Conservation (phyloP, 2,113 vertebrate species). For the Otis tarda region DNA sequence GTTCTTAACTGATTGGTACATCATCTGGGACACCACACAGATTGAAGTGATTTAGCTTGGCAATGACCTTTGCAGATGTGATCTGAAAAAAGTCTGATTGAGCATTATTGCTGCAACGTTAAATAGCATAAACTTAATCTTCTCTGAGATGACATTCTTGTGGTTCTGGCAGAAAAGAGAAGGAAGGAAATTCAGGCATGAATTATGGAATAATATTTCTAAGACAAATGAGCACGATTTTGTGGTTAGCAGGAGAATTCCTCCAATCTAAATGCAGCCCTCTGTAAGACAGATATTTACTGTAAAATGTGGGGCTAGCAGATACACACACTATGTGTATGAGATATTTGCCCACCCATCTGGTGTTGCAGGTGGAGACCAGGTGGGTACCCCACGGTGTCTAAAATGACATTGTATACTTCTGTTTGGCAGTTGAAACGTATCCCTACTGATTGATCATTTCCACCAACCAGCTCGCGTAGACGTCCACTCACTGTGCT, state of each 20-base stretch:
- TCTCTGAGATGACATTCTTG: not conserved
- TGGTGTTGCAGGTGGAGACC: not conserved
- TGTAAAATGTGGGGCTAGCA: not conserved
- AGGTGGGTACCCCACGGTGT: no score
- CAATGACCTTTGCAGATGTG: not conserved
- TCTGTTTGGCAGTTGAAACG: not conserved
- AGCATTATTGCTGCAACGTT: not conserved
- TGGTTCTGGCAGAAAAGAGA: not conserved
- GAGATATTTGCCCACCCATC: not conserved
- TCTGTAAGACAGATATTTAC: not conserved
- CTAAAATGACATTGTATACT: not conserved
- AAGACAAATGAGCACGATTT: not conserved
- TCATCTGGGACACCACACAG: not conserved
- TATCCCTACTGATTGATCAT: not conserved
- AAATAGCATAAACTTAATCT: not conserved
- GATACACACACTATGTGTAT: not conserved
- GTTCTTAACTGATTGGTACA: not conserved
- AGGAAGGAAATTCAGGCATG: not conserved
- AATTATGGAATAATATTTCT: not conserved
- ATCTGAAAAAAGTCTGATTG: not conserved
- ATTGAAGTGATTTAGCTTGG: not conserved
- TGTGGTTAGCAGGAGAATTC: not conserved
- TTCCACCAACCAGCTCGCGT: not conserved
- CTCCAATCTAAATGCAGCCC: not conserved
- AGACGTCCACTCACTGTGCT: not conserved